A percentile compares a stretch with the other conserved stretches of the same genome.
Conservation (phyloP, 2,888 invertebrate species). For the Rhimphoctona megacephalus region DNA sequence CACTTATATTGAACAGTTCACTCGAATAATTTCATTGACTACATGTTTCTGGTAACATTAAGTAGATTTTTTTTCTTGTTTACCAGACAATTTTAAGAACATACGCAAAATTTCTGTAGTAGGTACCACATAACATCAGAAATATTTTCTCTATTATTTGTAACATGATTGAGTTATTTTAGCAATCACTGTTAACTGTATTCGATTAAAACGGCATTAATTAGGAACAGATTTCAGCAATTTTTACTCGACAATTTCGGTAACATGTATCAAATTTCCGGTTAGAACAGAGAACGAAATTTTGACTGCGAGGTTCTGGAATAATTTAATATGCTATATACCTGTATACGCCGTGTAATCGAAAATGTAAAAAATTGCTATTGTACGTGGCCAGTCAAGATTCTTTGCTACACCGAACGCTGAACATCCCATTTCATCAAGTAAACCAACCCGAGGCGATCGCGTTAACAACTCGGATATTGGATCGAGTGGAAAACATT, state of each 20-base stretch:
- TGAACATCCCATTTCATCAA: background rate
- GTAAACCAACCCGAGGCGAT: conserved; percentile 28
- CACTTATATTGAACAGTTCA: background rate
- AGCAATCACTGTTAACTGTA: background rate
- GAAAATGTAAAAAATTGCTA: background rate
- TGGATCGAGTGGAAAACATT: conserved; percentile 36
- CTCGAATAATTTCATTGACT: background rate
- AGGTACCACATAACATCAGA: background rate
- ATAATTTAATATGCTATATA: background rate
- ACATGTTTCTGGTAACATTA: background rate
- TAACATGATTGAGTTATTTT: background rate
- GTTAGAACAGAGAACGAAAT: background rate
- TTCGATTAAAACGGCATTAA: background rate
- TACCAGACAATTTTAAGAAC: too few relatives aligned
- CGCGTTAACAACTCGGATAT: conserved; percentile 38
- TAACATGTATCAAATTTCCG: background rate
- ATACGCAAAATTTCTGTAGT: too few relatives aligned
- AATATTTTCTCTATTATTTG: background rate
- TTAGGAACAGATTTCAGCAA: background rate
- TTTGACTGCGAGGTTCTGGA: background rate
- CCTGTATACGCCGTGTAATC: background rate
- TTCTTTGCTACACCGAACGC: background rate
- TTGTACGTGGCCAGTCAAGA: background rate
- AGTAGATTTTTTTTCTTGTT: background rate
- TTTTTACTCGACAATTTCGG: background rate